Conservation (phyloP, 1,140 invertebrate genomes). For the Brachionus paranguensis region DNA sequence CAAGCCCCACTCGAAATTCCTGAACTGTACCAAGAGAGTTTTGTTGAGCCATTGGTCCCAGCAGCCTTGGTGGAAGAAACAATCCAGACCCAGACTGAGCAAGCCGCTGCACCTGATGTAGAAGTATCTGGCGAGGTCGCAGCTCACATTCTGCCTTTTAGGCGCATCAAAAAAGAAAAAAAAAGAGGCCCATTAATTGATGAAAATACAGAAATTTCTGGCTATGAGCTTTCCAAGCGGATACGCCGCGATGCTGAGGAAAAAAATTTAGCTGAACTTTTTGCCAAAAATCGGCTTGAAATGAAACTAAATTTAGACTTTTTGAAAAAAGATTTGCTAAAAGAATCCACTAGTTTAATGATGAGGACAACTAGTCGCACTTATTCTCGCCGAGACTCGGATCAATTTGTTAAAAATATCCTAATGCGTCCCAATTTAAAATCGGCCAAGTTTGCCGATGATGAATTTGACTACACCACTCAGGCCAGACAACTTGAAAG, state of each 20-base stretch:
- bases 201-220: neutral
- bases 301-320: neutral
- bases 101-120: neutral
- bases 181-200: neutral
- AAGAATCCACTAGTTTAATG: neutral
- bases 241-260: neutral
- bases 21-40: conserved; percentile 20
- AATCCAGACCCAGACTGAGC: neutral
- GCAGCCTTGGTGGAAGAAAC: neutral
- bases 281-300: neutral
- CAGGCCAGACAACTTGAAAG: neutral
- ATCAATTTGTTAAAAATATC: neutral
- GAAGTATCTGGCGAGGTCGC: neutral
- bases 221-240: neutral
- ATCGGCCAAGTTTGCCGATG: neutral
- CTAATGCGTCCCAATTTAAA: neutral
- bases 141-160: neutral
- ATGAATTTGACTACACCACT: neutral
- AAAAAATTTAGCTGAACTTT: neutral
- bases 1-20: neutral
- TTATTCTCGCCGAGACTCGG: neutral
- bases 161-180: neutral
- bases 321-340: neutral
- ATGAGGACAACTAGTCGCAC: neutral
- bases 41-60: neutral